Evolutionary conservation across 1,140 invertebrate species (phyloP).

Genomic region (Mesaphorura yosii): DNA sequence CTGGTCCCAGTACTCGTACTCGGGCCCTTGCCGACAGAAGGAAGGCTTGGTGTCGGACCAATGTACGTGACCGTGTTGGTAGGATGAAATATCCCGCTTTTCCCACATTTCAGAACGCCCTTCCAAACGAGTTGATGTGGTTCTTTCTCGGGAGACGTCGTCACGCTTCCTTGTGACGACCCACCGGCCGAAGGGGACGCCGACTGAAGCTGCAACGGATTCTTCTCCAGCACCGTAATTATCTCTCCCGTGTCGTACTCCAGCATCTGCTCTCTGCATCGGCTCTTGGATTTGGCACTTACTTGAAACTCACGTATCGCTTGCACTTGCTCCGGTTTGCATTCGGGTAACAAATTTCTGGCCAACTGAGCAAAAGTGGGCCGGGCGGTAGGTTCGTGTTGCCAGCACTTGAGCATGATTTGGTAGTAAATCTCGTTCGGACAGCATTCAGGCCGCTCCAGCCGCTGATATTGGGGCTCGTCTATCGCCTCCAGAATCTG

Average conservation of each 20-base stretch:
- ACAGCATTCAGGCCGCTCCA: conserved; percentile 89
- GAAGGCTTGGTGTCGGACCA: conserved; percentile 65
- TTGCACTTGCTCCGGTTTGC: conserved; percentile 82
- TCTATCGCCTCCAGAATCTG: conserved; percentile 94
- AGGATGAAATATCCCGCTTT: conserved; percentile 80
- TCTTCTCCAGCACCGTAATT: conserved; percentile 87
- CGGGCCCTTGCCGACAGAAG: conserved; percentile 45
- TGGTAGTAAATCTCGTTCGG: conserved; percentile 77
- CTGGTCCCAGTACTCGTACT: conserved; percentile 45
- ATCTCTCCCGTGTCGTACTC: conserved; percentile 76
- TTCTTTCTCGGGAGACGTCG: no score
- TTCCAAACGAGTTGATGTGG: conserved; percentile 69
- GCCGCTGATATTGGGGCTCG: conserved; percentile 71
- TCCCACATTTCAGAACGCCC: conserved; percentile 68
- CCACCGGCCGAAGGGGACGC: no score
- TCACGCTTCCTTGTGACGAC: no score
- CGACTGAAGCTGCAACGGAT: no score
- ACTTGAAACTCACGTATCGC: conserved; percentile 50
- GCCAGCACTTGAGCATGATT: conserved; percentile 91
- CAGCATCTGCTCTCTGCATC: conserved; percentile 52
- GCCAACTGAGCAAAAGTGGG: conserved; percentile 83
- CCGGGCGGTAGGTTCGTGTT: conserved; percentile 74
- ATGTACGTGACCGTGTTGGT: conserved; percentile 76
- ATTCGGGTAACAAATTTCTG: conserved; percentile 57
- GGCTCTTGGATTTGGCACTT: no score